Base-by-base conservation (phyloP, 1,140 invertebrate species). In the Cephus cinctus region DNA sequence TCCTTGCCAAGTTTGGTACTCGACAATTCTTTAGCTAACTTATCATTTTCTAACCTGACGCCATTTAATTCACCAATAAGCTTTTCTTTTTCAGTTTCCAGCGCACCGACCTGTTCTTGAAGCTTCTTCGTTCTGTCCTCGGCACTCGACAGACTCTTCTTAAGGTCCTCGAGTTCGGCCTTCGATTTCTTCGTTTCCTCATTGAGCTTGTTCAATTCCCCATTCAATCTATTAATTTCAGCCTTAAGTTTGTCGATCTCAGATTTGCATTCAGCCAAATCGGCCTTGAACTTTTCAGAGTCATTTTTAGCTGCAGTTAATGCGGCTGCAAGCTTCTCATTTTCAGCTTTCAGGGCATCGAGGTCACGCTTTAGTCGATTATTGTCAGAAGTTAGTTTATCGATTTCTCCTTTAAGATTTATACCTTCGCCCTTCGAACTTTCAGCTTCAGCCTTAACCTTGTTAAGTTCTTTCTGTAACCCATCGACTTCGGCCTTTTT, bases 61-160 rank as follows among this genome's bases (percentile, higher is more conserved):
- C 25, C 32, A 4, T 55, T 30, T 3, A 65, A 38, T 39, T 60
- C 58, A 5, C 34, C 39, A 15, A 60, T 6, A 18, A 57, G 44
- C 15, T 51, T 53, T 9, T 36, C 6, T n/a, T 50, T 64, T 39
- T 64, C 62, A 0, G 27, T 30, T 2, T 35, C 4, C 14, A 54
- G 25, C 8, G 47, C 31, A 0, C 30, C 16, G 4, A 52, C 4
- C 11, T 54, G 30, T 9, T 18, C 21, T 27, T 52, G 51, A 27
- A 61, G n/a, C 15, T 32, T 39, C 11, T 48, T 48, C 5, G 30
- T 6, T 19, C 39, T 53, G 1, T 30, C 41, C 18, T 39, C 27
- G 0, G 49, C 45, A 3, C 34, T 47, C 0, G 18, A 32, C 8
- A 54, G 34, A 3, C 32, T 4, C 19, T 42, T 41, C 23, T 34